Evolutionary conservation across 2,888 invertebrate species (phyloP).

Genomic region (Eupithecia insigniata): DNA sequence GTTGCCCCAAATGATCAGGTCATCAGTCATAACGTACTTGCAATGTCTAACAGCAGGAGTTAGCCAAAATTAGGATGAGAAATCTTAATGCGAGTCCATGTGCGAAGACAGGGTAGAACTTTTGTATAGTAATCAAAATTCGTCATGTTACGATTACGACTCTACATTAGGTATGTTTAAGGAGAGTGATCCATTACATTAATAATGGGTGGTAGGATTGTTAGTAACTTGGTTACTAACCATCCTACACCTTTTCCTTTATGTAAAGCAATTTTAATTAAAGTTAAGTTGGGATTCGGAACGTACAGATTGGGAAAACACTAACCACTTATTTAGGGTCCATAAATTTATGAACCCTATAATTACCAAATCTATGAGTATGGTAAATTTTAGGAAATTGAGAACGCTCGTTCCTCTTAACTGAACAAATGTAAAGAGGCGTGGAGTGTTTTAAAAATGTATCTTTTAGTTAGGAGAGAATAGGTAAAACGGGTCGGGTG

Average conservation of each 20-base stretch:
- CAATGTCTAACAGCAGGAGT: background rate
- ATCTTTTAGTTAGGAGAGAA: slow-evolving; percentile 58
- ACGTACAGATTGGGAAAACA: background rate
- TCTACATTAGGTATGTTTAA: background rate
- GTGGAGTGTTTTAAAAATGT: slow-evolving; percentile 48
- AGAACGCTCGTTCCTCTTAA: slow-evolving; percentile 1
- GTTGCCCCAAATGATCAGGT: too few species aligned
- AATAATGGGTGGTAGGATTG: too few species aligned
- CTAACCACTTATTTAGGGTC: too few species aligned
- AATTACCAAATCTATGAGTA: background rate
- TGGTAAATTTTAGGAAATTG: background rate
- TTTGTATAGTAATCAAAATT: background rate
- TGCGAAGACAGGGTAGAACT: background rate
- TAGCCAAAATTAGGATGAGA: background rate
- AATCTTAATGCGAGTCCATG: background rate
- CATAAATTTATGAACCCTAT: too few species aligned
- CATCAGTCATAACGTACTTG: too few species aligned
- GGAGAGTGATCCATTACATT: background rate
- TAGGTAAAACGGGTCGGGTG: slow-evolving; percentile 63
- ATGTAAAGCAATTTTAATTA: background rate
- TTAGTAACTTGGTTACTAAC: background rate
- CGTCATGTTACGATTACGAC: background rate
- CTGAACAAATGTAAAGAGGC: slow-evolving; percentile 31
- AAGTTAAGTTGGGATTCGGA: background rate
- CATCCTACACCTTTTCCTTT: background rate